A percentile compares a stretch with the other conserved stretches of the same genome.
Evolutionary conservation across 30 jellyfish, hydroid and myxozoan species (phyloP).

Genomic region (Pseudorhiza aurosa): DNA sequence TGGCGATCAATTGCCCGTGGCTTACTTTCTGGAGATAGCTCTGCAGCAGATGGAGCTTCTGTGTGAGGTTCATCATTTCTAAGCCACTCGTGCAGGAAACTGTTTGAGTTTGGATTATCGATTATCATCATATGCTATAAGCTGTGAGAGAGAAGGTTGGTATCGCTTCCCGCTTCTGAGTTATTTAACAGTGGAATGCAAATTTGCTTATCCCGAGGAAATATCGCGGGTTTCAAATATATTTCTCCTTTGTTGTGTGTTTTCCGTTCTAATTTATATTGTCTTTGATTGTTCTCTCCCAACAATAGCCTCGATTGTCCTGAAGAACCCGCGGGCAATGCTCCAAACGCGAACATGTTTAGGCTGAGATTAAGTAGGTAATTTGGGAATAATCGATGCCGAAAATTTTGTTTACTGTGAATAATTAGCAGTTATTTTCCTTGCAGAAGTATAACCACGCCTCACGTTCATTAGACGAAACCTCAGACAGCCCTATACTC

Average conservation of each 20-base stretch:
- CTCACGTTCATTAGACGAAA: slow-evolving; percentile 36
- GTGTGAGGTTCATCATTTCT: too few species aligned
- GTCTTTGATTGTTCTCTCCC: background rate
- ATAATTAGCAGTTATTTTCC: background rate
- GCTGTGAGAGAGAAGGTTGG: background rate
- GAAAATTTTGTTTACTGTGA: background rate
- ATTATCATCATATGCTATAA: too few species aligned
- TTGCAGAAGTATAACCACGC: slow-evolving; percentile 1
- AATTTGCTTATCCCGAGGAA: slow-evolving; percentile 14
- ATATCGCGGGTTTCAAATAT: slow-evolving; percentile 1
- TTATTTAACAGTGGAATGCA: slow-evolving; percentile 32
- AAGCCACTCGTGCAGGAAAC: too few species aligned
- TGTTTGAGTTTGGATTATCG: slow-evolving; percentile 15
- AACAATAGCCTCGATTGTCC: background rate
- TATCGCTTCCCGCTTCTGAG: background rate
- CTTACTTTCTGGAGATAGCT: background rate
- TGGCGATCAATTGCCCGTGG: background rate
- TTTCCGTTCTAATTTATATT: background rate
- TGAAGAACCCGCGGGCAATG: slow-evolving; percentile 25
- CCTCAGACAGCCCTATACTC: slow-evolving; percentile 2
- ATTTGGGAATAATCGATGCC: background rate
- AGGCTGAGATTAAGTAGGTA: slow-evolving; percentile 2
- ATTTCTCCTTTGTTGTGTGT: background rate
- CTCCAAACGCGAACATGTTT: background rate
- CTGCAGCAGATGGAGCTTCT: too few species aligned